These are phyloP conservation scores for Zaprionus lineosus DNA, from an alignment of 2,888 invertebrate genomes.

Conservation along the genomic window DNA sequence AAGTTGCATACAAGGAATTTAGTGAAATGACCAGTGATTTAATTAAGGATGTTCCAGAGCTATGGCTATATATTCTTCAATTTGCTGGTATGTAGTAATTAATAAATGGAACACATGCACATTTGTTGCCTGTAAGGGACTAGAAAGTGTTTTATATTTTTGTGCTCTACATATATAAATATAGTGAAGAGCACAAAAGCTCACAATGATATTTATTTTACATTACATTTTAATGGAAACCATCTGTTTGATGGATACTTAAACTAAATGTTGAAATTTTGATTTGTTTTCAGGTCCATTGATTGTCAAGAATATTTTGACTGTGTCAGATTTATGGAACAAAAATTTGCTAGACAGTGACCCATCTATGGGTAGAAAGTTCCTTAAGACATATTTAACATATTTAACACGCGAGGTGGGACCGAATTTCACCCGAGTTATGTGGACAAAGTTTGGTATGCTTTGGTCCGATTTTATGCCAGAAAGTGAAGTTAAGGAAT, in stretches of 20 bases:
- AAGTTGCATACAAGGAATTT: constrained; percentile 86
- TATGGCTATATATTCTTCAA: constrained; percentile 91
- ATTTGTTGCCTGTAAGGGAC: too few species aligned
- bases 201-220: too few species aligned
- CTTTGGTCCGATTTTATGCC: constrained; percentile 84
- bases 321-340: constrained; percentile 81
- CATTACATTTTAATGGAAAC: too few species aligned
- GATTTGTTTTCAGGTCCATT: constrained; percentile 82
- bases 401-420: constrained; percentile 85
- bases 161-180: too few species aligned
- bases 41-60: constrained; percentile 91
- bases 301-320: constrained; percentile 83
- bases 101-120: too few species aligned
- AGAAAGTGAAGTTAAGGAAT: constrained; percentile 83
- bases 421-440: constrained; percentile 84
- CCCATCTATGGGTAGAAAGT: constrained; percentile 74
- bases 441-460: constrained; percentile 85
- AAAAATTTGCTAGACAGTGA: constrained; percentile 57
- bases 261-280: constrained; percentile 7
- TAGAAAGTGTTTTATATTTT: too few species aligned
- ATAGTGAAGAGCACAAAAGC: too few species aligned
- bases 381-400: constrained; percentile 85
- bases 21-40: constrained; percentile 88
- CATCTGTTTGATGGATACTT: neutral
- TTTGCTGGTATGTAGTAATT: constrained; percentile 86